phyloP scores from a whole-genome alignment of 2,113 vertebrate genomes.

The Montifringilla adamsi region DNA sequence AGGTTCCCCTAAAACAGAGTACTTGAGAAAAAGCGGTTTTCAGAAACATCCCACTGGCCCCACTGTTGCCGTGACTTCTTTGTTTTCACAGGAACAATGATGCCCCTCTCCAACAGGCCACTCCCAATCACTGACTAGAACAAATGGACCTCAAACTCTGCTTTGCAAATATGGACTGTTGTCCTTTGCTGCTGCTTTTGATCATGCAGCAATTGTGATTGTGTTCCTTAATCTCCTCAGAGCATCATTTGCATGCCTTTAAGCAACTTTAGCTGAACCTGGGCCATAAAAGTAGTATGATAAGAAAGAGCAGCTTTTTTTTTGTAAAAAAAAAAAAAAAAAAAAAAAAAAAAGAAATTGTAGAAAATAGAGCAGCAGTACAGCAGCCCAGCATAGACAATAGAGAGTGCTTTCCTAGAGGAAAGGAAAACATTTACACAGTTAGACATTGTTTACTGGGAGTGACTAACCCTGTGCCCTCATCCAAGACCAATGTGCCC shows the following conservation, averaged over 20 bases:
- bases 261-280: neutral
- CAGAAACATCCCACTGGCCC: neutral
- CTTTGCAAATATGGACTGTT: neutral
- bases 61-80: neutral
- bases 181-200: neutral
- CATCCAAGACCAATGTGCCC: neutral
- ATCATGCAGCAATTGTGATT: accelerated
- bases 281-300: neutral
- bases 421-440: slow-evolving; percentile 9
- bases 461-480: neutral
- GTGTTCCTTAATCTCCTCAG: neutral
- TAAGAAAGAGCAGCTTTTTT: neutral
- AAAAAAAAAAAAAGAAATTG: neutral
- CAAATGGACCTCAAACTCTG: neutral
- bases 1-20: neutral
- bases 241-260: neutral
- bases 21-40: neutral
- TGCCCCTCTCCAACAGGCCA: neutral
- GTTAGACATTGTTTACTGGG: neutral
- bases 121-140: neutral
- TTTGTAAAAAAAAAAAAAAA: neutral
- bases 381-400: neutral
- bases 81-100: neutral
- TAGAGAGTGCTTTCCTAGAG: neutral
- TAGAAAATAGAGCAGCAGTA: neutral